Evolutionary conservation across 2,888 invertebrate species (phyloP).

Genomic region (Blastobasis adustella): DNA sequence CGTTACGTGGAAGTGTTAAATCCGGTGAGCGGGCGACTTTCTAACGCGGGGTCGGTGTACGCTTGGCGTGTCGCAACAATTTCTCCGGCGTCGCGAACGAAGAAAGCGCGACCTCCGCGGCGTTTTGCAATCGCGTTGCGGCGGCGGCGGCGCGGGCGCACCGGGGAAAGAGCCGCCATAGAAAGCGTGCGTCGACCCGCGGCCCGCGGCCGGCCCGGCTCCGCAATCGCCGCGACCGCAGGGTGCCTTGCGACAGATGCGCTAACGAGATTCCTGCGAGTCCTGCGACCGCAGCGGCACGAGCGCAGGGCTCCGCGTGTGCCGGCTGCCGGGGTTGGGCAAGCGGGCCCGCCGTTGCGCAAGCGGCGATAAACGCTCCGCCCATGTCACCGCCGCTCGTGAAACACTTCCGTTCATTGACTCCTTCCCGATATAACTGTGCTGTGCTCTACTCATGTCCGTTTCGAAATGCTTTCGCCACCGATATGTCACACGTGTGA

Average conservation of each 20-base stretch:
- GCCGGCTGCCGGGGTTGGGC: conserved; percentile 49
- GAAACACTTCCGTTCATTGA: conserved; percentile 74
- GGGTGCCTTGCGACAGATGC: conserved; percentile 40
- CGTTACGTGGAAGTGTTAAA: conserved; percentile 69
- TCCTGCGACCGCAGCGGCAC: conserved; percentile 38
- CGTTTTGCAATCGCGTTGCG: conserved; percentile 67
- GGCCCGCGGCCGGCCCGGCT: conserved; percentile 13
- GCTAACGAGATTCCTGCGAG: conserved; percentile 46
- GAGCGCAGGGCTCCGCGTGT: conserved; percentile 27
- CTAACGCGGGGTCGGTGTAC: conserved; percentile 73
- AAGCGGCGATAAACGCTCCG: conserved; percentile 60
- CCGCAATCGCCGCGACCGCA: conserved; percentile 34
- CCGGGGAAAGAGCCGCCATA: conserved; percentile 50
- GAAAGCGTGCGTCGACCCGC: conserved; percentile 59
- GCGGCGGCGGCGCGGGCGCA: conserved; percentile 17
- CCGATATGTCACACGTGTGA: conserved; percentile 41
- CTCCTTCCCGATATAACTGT: conserved; percentile 68
- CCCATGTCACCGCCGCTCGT: conserved; percentile 62
- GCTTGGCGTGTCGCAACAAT: conserved; percentile 70
- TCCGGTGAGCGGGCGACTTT: conserved; percentile 73
- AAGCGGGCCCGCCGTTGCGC: conserved; percentile 57
- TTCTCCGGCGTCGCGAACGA: conserved; percentile 71
- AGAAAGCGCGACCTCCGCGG: conserved; percentile 72
- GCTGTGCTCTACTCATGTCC: conserved; percentile 31
- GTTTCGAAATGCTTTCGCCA: conserved; percentile 60